Percentiles rank a stretch among this genome's conserved stretches.
These are phyloP conservation scores for Colinus virginianus DNA, from an alignment of 2,113 vertebrate genomes.

Conservation along the genomic window DNA sequence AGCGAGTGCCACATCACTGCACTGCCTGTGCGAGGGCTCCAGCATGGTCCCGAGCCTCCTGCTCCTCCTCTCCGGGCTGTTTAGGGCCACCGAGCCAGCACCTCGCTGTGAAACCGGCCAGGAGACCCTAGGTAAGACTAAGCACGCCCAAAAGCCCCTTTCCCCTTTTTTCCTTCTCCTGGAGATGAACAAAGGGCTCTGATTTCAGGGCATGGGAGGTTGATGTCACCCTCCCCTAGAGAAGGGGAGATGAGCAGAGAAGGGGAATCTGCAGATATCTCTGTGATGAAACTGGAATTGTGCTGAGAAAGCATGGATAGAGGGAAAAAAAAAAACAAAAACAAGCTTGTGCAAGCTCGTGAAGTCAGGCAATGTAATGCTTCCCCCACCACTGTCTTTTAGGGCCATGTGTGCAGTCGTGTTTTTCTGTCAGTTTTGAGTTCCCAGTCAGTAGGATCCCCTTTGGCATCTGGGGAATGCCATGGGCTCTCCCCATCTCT, in stretches of 20 bases:
- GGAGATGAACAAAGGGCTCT: not conserved
- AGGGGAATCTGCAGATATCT: not conserved
- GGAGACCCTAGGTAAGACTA: conserved; percentile 81
- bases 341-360: not conserved
- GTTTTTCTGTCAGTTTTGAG: not conserved
- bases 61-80: conserved; percentile 29
- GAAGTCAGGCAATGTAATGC: not conserved
- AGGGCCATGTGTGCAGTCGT: not conserved
- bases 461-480: not conserved
- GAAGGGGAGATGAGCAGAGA: no score
- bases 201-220: not conserved
- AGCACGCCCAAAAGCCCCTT: not conserved
- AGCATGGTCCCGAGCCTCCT: conserved; percentile 65
- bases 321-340: not conserved
- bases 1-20: conserved; percentile 86
- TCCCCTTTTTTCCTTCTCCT: not conserved
- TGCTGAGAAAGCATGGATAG: not conserved
- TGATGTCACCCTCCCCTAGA: not conserved
- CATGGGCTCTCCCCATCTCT: not conserved
- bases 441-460: not conserved
- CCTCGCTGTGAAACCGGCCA: conserved; percentile 76
- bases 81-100: not conserved
- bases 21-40: conserved; percentile 65
- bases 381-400: not conserved
- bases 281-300: not conserved